These are phyloP conservation scores for Dinomys branickii DNA, from an alignment of 2,113 vertebrate genomes.

Conservation along the genomic window DNA sequence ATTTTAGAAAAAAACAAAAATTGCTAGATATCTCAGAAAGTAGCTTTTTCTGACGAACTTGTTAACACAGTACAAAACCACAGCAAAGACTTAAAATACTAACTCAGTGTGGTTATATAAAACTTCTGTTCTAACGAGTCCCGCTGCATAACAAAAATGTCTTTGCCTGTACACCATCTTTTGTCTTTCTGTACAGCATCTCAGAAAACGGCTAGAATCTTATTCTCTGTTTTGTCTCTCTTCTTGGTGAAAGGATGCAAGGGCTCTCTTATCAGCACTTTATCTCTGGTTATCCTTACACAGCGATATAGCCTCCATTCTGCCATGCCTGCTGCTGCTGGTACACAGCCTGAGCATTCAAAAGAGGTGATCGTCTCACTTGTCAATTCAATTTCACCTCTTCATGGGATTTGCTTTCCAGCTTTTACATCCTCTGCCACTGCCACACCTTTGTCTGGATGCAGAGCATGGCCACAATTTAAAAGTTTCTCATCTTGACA, in stretches of 20 bases:
- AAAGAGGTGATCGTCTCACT: conserved; percentile 95
- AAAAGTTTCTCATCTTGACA: conserved; percentile 93
- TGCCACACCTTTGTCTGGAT: conserved; percentile 96
- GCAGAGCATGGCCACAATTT: conserved; percentile 95
- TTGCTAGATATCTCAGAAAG: neutral
- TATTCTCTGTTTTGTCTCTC: conserved; percentile 95
- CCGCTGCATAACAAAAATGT: neutral
- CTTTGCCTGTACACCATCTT: conserved; percentile 95
- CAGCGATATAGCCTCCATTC: conserved; percentile 97
- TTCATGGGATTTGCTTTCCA: conserved; percentile 95
- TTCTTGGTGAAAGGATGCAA: conserved; percentile 97
- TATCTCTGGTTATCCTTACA: conserved; percentile 99
- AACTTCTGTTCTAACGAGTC: conserved; percentile 12
- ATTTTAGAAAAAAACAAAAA: neutral
- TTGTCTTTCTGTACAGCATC: conserved; percentile 98
- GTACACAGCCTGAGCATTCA: conserved; percentile 97
- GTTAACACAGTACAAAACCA: neutral
- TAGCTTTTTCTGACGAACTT: neutral
- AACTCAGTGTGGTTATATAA: neutral
- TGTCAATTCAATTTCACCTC: conserved; percentile 97
- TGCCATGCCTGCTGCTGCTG: conserved; percentile 97
- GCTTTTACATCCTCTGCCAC: conserved; percentile 98
- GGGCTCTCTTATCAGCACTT: conserved; percentile 96
- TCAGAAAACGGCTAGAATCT: conserved; percentile 96
- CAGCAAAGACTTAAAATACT: neutral